These are phyloP conservation scores for Agrotis exclamationis DNA, from an alignment of 2,888 invertebrate species.

Conservation along the genomic window DNA sequence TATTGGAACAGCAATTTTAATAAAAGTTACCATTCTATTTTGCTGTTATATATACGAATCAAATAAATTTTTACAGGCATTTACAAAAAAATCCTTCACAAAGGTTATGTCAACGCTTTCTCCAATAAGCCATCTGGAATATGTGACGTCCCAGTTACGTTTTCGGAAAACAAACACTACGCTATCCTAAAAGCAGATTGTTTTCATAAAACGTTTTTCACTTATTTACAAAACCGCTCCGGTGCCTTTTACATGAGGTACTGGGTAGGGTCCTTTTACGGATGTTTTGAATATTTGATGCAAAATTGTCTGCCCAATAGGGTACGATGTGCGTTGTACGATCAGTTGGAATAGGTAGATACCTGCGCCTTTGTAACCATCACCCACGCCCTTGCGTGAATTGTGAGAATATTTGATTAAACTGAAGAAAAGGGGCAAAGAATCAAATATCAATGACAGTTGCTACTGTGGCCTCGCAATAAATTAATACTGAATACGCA, in stretches of 20 bases:
- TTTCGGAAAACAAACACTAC: slow-evolving; percentile 48
- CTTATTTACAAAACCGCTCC: slow-evolving; percentile 65
- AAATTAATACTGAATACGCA: too few species aligned
- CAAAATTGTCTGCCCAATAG: slow-evolving; percentile 61
- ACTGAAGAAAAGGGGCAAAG: neutral
- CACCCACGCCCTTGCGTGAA: slow-evolving; percentile 23
- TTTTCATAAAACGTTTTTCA: slow-evolving; percentile 65
- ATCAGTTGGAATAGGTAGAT: slow-evolving; percentile 20
- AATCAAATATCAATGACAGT: too few species aligned
- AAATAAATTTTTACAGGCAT: slow-evolving; percentile 9
- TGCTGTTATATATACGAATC: neutral
- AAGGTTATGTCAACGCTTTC: slow-evolving; percentile 38
- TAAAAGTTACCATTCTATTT: slow-evolving; percentile 31
- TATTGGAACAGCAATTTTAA: slow-evolving; percentile 44
- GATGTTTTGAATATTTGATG: slow-evolving; percentile 70
- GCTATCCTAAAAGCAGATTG: slow-evolving; percentile 54
- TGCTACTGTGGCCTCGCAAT: too few species aligned
- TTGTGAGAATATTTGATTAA: slow-evolving; percentile 40
- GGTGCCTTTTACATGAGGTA: slow-evolving; percentile 62
- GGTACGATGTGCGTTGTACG: slow-evolving; percentile 38
- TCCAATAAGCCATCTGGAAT: slow-evolving; percentile 33
- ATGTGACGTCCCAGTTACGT: slow-evolving; percentile 23
- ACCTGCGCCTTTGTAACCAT: slow-evolving; percentile 34
- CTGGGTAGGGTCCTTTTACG: slow-evolving; percentile 57
- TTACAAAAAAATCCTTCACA: neutral